A percentile compares a stretch with the other conserved stretches of the same genome.
These are phyloP conservation scores for Dasysyrphus tricinctus DNA, from an alignment of 2,888 invertebrate genomes.

Conservation along the genomic window DNA sequence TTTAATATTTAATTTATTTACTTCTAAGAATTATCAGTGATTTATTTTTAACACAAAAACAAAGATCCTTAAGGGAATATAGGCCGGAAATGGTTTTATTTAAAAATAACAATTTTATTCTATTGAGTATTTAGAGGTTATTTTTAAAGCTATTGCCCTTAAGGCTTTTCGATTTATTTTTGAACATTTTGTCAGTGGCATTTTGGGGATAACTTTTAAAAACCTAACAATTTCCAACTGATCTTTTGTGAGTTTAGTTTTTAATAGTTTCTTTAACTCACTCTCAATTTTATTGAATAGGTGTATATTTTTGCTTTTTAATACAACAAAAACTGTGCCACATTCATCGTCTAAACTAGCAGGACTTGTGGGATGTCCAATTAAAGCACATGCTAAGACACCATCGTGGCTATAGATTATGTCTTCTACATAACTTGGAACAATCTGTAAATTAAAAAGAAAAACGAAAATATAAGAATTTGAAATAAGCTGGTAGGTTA, in stretches of 20 bases:
- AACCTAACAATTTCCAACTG: background rate
- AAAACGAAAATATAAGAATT: too few species aligned
- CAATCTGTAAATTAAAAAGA: slow-evolving; percentile 41
- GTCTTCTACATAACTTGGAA: slow-evolving; percentile 69
- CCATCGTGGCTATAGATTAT: slow-evolving; percentile 47
- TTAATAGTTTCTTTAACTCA: slow-evolving; percentile 26
- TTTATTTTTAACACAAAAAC: too few species aligned
- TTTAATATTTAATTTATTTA: too few species aligned
- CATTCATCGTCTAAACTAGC: slow-evolving; percentile 28
- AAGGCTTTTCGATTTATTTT: background rate
- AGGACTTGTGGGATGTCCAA: slow-evolving; percentile 49
- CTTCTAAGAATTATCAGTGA: too few species aligned
- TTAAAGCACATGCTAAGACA: slow-evolving; percentile 48
- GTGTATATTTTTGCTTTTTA: background rate
- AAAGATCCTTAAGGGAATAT: too few species aligned
- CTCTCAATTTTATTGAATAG: background rate
- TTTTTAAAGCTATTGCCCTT: background rate
- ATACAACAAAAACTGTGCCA: slow-evolving; percentile 64
- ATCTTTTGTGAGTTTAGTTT: background rate
- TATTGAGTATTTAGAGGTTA: background rate
- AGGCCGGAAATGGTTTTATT: too few species aligned
- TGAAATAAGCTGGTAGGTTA: too few species aligned
- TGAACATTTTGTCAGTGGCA: background rate
- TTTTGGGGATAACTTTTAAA: background rate
- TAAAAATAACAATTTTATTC: too few species aligned